Conservation (phyloP, 2,113 vertebrate species). For the Eupsittula cactorum region DNA sequence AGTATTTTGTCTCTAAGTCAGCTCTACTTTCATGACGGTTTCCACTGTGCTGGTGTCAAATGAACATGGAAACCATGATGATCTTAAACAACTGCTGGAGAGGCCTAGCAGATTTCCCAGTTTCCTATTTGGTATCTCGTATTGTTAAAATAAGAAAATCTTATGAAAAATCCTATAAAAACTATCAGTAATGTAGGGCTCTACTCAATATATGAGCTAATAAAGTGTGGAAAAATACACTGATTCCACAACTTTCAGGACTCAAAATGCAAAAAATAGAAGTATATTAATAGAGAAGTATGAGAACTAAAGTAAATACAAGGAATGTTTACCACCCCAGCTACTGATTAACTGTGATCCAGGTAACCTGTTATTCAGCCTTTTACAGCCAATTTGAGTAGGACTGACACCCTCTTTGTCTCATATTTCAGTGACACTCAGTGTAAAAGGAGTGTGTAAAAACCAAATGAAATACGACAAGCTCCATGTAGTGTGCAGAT, state of each 20-base stretch:
- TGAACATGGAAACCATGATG: neutral
- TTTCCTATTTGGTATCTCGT: neutral
- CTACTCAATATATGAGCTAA: neutral
- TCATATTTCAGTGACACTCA: neutral
- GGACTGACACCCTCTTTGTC: neutral
- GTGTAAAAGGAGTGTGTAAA: neutral
- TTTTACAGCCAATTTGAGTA: neutral
- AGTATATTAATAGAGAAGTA: neutral
- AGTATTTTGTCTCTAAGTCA: neutral
- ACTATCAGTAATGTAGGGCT: rapidly evolving
- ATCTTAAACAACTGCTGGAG: neutral
- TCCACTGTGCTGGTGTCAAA: neutral
- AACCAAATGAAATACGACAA: neutral
- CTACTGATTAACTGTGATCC: neutral
- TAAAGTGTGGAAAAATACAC: neutral
- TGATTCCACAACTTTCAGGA: neutral
- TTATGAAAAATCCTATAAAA: neutral
- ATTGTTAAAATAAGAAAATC: neutral
- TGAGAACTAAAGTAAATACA: neutral
- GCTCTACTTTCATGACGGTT: neutral
- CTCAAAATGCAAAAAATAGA: neutral
- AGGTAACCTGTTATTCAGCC: neutral
- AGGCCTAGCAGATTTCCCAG: neutral
- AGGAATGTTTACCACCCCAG: neutral
- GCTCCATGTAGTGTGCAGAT: neutral